Evolutionary conservation across 64 coral and sea anemone genomes (phyloP), one percentile per base, ranked within the genome.

Genomic region (Montipora sp.): DNA sequence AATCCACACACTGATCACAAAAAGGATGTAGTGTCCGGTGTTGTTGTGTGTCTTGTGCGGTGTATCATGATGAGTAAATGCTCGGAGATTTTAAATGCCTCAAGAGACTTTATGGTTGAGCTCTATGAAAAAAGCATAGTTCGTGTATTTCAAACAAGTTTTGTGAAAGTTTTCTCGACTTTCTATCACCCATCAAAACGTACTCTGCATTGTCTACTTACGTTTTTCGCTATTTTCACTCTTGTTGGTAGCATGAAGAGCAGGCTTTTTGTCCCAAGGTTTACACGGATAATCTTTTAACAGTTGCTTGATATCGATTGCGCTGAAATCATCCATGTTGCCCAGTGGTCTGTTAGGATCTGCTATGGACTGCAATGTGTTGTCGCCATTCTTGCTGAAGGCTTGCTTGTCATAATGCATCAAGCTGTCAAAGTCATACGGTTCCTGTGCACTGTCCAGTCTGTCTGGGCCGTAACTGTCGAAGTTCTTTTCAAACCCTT

Each of bases 401-500:
- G 93, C 95, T 46, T 63, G 84, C 48, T 97, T 97, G 13, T 76
- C 87, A 36, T 97, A 97, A 15, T 97, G 95, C 95, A 97, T 97
- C 72, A 97, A 77, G 20, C 92, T 94, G 47, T 82, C 59, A 75
- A 91, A 97, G 73, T 97, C 95, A 10, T 97, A 97, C 5, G 89
- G 68, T 11, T 71, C 84, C 8, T 82, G 89, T 5, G 76, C 59
- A 0, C 92, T 97, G 71, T 94, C 92, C 6, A 92, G 8, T 43
- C 53, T 72, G 48, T 88, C 92, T 18, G 94, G 95, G 59, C 95
- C 94, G 55, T 97, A 97, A 36, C 83, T 89, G 69, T 97, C 92
- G 20, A 97, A 97, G 48, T 97, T 97, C 75, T 88, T 88, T 27
- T 87, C 73, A 45, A 93, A 93, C 22, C 81, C 84, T 87, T 18